Conservation (phyloP, 2,113 vertebrate species). For the Mesoclemmys tuberculata region DNA sequence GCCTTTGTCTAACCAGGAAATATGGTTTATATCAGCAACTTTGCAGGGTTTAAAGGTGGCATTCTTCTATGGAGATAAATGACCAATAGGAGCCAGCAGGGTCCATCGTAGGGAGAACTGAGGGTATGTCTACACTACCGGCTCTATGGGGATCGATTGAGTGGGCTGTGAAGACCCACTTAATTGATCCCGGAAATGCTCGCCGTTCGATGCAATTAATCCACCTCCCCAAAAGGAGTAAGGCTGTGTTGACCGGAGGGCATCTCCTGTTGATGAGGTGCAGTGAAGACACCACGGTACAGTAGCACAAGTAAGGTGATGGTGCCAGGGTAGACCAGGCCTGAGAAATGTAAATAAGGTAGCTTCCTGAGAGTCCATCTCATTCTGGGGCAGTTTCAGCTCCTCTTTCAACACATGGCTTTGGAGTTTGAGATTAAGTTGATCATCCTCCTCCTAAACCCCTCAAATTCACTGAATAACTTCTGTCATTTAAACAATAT, state of each 20-base stretch:
- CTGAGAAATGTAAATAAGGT: fast-evolving
- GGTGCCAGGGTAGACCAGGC: too few relatives aligned
- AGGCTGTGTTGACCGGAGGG: too few relatives aligned
- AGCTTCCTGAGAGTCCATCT: neutral
- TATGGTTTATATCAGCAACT: neutral
- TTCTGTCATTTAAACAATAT: neutral
- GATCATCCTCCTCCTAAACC: neutral
- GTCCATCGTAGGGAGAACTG: neutral
- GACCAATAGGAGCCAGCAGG: neutral
- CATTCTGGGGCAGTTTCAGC: neutral
- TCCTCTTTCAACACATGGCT: neutral
- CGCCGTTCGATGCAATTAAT: too few relatives aligned
- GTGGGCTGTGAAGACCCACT: too few relatives aligned
- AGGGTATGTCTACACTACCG: neutral
- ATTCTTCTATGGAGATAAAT: neutral
- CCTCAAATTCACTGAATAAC: neutral
- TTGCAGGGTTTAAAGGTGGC: neutral
- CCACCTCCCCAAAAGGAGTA: too few relatives aligned
- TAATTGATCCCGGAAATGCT: too few relatives aligned
- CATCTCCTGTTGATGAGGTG: too few relatives aligned
- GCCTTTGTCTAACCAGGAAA: neutral
- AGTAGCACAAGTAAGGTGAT: too few relatives aligned
- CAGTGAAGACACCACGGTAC: too few relatives aligned
- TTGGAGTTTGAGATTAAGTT: neutral
- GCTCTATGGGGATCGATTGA: too few relatives aligned